Conservation (phyloP, 2,113 vertebrate genomes). For the Heptranchias perlo region DNA sequence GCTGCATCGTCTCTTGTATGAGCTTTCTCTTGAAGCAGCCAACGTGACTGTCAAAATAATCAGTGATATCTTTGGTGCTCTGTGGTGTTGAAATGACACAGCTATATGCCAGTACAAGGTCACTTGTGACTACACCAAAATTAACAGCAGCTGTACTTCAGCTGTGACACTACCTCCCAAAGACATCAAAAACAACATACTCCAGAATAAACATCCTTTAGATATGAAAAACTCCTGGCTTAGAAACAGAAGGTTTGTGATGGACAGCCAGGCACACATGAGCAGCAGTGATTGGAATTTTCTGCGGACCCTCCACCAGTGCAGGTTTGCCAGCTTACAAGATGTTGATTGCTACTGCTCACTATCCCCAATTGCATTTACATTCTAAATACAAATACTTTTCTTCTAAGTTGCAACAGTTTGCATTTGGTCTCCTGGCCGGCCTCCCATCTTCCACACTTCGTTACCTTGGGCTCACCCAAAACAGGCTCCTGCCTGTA, state of each 20-base stretch:
- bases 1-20: neutral
- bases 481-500: no score
- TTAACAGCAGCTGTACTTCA: conserved; percentile 26
- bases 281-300: neutral
- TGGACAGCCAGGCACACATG: neutral
- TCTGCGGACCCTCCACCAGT: neutral
- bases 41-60: conserved; percentile 12
- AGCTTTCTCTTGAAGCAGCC: neutral
- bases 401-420: neutral
- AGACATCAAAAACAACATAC: neutral
- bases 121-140: conserved; percentile 1
- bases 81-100: neutral
- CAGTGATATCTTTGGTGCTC: neutral
- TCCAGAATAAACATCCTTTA: neutral
- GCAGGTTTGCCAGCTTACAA: neutral
- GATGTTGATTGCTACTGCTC: neutral
- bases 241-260: neutral
- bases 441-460: no score
- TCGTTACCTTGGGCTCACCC: no score
- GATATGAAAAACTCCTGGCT: neutral
- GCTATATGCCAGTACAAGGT: neutral
- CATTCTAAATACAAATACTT: neutral
- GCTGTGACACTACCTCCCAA: neutral
- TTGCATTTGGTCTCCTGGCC: no score
- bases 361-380: neutral